Percentiles rank a stretch among this genome's conserved stretches.
Evolutionary conservation across 1,140 invertebrate species (phyloP).

Genomic region (Aphis gossypii): DNA sequence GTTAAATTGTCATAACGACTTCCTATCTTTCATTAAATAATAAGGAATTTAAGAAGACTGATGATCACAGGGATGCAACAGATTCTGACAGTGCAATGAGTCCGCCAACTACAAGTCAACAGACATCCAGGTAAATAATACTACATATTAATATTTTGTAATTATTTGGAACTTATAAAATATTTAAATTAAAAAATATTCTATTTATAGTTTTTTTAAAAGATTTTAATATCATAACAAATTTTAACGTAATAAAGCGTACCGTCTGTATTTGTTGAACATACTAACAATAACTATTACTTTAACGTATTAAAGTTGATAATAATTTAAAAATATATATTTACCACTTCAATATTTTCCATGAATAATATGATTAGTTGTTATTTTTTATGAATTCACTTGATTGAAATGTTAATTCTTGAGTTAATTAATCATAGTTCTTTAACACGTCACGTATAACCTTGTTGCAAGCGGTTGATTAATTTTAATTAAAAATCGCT

Average conservation of each 20-base stretch:
- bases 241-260: neutral
- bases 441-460: too few species aligned
- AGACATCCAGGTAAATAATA: constrained; percentile 51
- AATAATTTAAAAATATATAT: too few species aligned
- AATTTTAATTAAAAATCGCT: too few species aligned
- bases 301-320: too few species aligned
- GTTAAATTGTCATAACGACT: neutral
- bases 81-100: constrained; percentile 52
- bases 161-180: neutral
- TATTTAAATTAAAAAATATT: neutral
- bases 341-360: too few species aligned
- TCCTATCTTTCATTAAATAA: neutral
- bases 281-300: too few species aligned
- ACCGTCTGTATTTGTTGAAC: neutral
- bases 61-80: constrained; percentile 36
- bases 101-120: constrained; percentile 36
- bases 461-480: too few species aligned
- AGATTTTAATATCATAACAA: neutral
- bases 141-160: neutral
- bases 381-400: too few species aligned
- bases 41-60: constrained; percentile 13
- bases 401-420: too few species aligned
- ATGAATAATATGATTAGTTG: too few species aligned
- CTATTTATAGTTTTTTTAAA: neutral
- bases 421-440: too few species aligned